These are phyloP conservation scores for Meteorus cinctellus DNA, from an alignment of 2,888 invertebrate genomes.

Conservation along the genomic window DNA sequence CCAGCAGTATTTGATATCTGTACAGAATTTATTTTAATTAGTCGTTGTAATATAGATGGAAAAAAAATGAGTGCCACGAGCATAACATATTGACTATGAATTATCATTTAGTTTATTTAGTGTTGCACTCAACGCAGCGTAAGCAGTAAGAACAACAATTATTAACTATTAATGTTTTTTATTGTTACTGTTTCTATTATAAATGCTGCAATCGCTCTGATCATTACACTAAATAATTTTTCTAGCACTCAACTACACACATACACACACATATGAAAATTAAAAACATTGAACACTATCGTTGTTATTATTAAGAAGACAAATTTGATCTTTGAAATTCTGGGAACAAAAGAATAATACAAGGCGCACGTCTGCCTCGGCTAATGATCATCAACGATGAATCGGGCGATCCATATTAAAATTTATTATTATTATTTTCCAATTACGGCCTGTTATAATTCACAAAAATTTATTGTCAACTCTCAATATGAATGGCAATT, in stretches of 20 bases:
- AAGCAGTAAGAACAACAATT: constrained; percentile 43
- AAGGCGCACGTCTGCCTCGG: constrained; percentile 12
- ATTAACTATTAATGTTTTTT: constrained; percentile 50
- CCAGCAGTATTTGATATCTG: constrained; percentile 56
- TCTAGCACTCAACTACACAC: constrained; percentile 21
- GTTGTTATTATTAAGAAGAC: background rate
- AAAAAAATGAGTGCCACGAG: constrained; percentile 37
- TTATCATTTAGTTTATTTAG: constrained; percentile 44
- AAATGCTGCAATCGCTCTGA: constrained; percentile 55
- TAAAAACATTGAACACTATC: background rate
- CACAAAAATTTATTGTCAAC: background rate
- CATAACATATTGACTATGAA: constrained; percentile 45
- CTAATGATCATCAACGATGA: background rate
- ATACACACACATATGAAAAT: background rate
- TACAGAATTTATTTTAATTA: constrained; percentile 50
- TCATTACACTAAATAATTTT: constrained; percentile 54
- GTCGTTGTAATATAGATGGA: constrained; percentile 51
- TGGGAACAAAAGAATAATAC: background rate
- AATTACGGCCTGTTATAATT: background rate
- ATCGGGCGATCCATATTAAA: background rate
- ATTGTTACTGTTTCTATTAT: constrained; percentile 48
- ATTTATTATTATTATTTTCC: background rate
- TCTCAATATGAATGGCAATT: background rate
- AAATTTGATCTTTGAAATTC: background rate
- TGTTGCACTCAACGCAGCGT: constrained; percentile 35